Evolutionary conservation across 2,888 invertebrate species (phyloP).

Genomic region (Loripinus fragilis): DNA sequence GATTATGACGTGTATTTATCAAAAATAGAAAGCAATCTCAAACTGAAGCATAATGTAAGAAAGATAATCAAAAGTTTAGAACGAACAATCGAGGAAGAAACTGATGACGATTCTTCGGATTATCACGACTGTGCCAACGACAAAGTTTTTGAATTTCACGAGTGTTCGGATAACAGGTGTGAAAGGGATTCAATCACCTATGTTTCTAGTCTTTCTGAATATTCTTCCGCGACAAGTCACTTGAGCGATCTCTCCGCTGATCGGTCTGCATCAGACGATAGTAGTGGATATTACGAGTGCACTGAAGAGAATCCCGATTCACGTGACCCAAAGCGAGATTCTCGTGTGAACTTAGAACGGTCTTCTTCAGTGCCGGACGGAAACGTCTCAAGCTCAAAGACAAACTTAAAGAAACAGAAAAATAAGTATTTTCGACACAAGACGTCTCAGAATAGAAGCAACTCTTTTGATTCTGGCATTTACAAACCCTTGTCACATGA

Average conservation of each 20-base stretch:
- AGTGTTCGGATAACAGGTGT: slow-evolving; percentile 4
- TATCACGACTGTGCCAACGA: background rate
- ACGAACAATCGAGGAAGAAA: slow-evolving; percentile 31
- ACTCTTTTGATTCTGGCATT: slow-evolving; percentile 55
- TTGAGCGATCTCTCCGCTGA: slow-evolving; percentile 62
- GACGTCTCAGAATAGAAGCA: slow-evolving; percentile 40
- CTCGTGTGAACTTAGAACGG: slow-evolving; percentile 47
- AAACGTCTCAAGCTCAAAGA: slow-evolving; percentile 7
- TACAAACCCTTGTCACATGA: slow-evolving; percentile 55
- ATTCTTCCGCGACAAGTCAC: slow-evolving; percentile 59
- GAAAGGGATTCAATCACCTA: slow-evolving; percentile 58
- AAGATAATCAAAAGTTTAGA: slow-evolving; percentile 50
- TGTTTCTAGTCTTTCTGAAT: slow-evolving; percentile 64
- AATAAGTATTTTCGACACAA: slow-evolving; percentile 34
- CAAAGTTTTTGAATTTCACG: background rate
- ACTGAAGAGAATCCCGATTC: slow-evolving; percentile 39
- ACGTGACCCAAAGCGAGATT: slow-evolving; percentile 38
- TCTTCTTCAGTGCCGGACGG: slow-evolving; percentile 46
- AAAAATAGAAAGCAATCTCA: slow-evolving; percentile 56
- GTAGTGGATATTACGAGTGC: slow-evolving; percentile 66
- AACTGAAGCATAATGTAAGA: slow-evolving; percentile 55
- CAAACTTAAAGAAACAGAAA: slow-evolving; percentile 43
- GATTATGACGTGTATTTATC: slow-evolving; percentile 57
- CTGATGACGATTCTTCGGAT: slow-evolving; percentile 23
- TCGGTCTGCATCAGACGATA: slow-evolving; percentile 64